phyloP scores from a whole-genome alignment of 2,113 vertebrate species.

The Urocolius indicus region DNA sequence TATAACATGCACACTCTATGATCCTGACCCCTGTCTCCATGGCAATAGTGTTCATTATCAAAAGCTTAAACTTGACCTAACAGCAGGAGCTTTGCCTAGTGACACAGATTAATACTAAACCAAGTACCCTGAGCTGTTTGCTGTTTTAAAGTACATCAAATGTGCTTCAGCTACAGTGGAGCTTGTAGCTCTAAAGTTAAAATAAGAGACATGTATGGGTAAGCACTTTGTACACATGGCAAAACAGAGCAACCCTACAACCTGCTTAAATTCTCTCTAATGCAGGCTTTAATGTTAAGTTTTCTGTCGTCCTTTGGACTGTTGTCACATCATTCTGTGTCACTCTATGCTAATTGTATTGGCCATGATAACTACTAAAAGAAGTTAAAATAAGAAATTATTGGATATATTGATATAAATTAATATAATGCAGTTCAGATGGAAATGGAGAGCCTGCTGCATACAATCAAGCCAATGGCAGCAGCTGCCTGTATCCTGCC shows the following conservation, averaged over 20 bases:
- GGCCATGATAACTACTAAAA: neutral
- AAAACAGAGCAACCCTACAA: neutral
- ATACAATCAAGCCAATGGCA: neutral
- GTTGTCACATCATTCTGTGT: neutral
- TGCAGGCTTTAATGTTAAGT: neutral
- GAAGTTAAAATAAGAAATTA: neutral
- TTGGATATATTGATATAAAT: neutral
- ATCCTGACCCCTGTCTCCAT: neutral
- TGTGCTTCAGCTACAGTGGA: neutral
- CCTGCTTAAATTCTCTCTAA: neutral
- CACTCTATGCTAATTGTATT: accelerated
- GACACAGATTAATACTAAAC: neutral
- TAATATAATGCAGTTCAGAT: neutral
- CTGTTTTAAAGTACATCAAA: neutral
- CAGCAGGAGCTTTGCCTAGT: neutral
- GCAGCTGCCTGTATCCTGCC: neutral
- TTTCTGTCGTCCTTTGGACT: neutral
- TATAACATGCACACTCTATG: neutral
- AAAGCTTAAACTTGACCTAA: neutral
- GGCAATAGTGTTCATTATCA: neutral
- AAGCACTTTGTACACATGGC: neutral
- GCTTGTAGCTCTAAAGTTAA: neutral
- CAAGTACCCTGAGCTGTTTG: neutral
- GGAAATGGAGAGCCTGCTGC: neutral
- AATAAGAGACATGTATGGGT: neutral